Conservation (phyloP, 2,888 invertebrate genomes). For the Myopa testacea region DNA sequence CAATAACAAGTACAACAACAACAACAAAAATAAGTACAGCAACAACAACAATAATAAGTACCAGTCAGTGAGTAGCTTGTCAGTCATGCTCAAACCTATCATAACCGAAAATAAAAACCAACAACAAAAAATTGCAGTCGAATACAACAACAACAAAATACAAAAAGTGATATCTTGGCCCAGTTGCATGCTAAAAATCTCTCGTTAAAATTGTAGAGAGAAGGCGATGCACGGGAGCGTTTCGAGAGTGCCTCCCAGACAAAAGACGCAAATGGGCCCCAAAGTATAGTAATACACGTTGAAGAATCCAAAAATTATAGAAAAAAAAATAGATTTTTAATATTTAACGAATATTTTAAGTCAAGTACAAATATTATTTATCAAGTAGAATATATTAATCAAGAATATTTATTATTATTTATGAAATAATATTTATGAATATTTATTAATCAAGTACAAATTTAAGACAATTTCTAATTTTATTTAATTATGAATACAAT, state of each 20-base stretch:
- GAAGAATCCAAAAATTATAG: too few species aligned
- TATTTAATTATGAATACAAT: too few species aligned
- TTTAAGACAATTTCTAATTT: too few species aligned
- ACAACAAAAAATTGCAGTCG: background rate
- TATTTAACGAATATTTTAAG: too few species aligned
- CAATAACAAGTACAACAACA: background rate
- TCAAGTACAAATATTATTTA: too few species aligned
- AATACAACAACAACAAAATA: slow-evolving; percentile 1
- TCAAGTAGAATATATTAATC: too few species aligned
- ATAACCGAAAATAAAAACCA: slow-evolving; percentile 19
- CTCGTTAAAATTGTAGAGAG: slow-evolving; percentile 42
- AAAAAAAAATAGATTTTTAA: too few species aligned
- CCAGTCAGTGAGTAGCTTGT: slow-evolving; percentile 11
- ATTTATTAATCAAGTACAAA: too few species aligned
- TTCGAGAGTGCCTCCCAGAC: background rate
- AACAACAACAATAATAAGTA: slow-evolving; percentile 8
- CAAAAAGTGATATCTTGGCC: slow-evolving; percentile 44
- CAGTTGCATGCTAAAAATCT: slow-evolving; percentile 41
- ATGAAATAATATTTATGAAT: too few species aligned
- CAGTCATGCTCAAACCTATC: slow-evolving; percentile 25
- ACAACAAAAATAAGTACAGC: background rate
- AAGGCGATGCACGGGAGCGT: slow-evolving; percentile 31
- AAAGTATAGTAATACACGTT: too few species aligned
- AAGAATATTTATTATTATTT: too few species aligned
- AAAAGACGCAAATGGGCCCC: too few species aligned